A percentile compares a stretch with the other conserved stretches of the same genome.
These are phyloP conservation scores for Macrostomum cliftonense DNA, from an alignment of 2,888 invertebrate genomes.

Conservation along the genomic window DNA sequence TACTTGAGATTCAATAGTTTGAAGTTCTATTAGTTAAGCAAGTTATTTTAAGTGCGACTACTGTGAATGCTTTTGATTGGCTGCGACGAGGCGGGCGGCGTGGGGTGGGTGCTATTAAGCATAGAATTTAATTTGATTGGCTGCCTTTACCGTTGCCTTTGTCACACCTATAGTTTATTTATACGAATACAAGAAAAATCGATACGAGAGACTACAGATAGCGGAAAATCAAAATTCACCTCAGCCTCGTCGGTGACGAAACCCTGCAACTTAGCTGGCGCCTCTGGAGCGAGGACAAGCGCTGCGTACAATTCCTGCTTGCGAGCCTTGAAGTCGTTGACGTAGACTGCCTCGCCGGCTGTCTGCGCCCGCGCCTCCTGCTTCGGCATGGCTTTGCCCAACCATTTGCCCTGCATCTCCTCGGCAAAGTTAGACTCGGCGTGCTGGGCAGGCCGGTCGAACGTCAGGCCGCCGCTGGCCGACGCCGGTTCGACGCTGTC, in stretches of 20 bases:
- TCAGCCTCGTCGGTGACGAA: constrained; percentile 1
- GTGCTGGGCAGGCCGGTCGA: constrained; percentile 45
- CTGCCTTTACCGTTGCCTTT: too few species aligned
- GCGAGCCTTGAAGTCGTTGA: not conserved
- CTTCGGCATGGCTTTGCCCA: constrained; percentile 57
- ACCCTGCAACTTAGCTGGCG: not conserved
- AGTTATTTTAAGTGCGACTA: too few species aligned
- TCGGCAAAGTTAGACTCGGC: constrained; percentile 54
- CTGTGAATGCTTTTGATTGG: too few species aligned
- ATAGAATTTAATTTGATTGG: too few species aligned
- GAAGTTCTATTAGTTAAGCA: too few species aligned
- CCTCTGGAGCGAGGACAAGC: constrained; percentile 1
- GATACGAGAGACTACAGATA: too few species aligned
- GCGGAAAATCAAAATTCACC: not conserved
- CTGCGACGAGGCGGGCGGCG: too few species aligned
- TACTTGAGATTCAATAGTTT: too few species aligned
- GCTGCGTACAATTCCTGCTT: constrained; percentile 6
- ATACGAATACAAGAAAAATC: too few species aligned
- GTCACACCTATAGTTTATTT: too few species aligned
- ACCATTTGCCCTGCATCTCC: constrained; percentile 50
- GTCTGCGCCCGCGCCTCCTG: constrained; percentile 21
- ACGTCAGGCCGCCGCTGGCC: not conserved
- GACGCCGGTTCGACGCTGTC: constrained; percentile 11
- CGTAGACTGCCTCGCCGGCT: constrained; percentile 7
- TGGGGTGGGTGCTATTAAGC: too few species aligned